phyloP scores from a whole-genome alignment of 2,888 invertebrate species.

The Apoda limacodes region DNA sequence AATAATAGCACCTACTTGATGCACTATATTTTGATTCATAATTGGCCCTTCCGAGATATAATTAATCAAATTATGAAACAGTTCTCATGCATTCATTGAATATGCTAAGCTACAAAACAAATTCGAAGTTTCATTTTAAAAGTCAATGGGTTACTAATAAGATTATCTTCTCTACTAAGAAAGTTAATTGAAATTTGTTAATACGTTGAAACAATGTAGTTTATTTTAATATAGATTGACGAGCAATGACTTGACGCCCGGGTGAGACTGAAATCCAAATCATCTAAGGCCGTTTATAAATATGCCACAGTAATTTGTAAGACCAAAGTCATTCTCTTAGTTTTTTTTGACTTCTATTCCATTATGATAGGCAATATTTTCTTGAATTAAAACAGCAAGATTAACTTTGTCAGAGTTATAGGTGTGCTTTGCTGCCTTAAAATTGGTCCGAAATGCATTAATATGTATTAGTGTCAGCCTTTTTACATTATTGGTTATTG shows the following conservation, averaged over 20 bases:
- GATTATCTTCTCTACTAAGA: neutral
- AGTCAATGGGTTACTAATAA: too few species aligned
- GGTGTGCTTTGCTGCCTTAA: slow-evolving; percentile 40
- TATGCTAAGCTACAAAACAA: too few species aligned
- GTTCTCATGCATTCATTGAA: too few species aligned
- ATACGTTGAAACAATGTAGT: slow-evolving; percentile 57
- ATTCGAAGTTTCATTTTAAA: too few species aligned
- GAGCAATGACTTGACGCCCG: slow-evolving; percentile 62
- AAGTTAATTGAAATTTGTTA: slow-evolving; percentile 22
- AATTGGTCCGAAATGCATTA: slow-evolving; percentile 55
- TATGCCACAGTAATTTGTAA: too few species aligned
- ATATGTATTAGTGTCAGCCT: slow-evolving; percentile 59
- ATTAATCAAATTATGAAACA: too few species aligned
- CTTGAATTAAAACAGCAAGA: slow-evolving; percentile 16
- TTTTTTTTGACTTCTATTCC: too few species aligned
- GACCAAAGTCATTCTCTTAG: too few species aligned
- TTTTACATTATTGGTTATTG: slow-evolving; percentile 58
- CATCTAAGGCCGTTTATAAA: slow-evolving; percentile 23
- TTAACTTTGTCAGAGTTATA: slow-evolving; percentile 28
- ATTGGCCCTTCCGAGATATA: too few species aligned
- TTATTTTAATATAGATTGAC: slow-evolving; percentile 67
- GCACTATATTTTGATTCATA: too few species aligned
- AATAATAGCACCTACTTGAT: too few species aligned
- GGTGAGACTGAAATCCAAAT: slow-evolving; percentile 32
- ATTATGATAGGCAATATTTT: neutral